phyloP scores from a whole-genome alignment of 30 jellyfish, hydroid and myxozoan species.

The Rhopilema esculentum region DNA sequence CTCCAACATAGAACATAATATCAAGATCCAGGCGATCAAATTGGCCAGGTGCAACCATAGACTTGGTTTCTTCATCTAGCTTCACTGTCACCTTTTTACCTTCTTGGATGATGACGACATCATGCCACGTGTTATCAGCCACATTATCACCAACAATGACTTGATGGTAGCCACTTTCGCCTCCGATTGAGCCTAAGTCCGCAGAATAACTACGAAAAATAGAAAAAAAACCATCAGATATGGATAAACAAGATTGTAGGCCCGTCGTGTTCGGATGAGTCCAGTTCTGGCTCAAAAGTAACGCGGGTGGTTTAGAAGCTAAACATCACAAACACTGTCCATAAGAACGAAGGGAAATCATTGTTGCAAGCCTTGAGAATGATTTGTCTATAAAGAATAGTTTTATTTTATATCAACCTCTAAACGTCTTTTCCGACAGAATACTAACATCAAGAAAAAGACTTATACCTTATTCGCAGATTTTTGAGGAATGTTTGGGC shows the following conservation, averaged over 20 bases:
- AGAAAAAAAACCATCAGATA: not conserved
- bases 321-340: too few species aligned
- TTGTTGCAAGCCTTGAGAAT: too few species aligned
- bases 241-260: not conserved
- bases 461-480: too few species aligned
- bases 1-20: slow-evolving; percentile 77
- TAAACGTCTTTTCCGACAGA: too few species aligned
- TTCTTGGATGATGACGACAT: slow-evolving; percentile 72
- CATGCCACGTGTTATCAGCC: slow-evolving; percentile 92
- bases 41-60: slow-evolving; percentile 70
- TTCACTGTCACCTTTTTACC: slow-evolving; percentile 61
- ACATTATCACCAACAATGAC: slow-evolving; percentile 74
- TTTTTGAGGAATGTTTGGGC: too few species aligned
- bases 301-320: too few species aligned
- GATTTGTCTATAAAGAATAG: too few species aligned
- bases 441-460: too few species aligned
- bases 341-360: too few species aligned
- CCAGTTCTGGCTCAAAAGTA: too few species aligned
- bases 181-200: slow-evolving; percentile 88
- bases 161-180: slow-evolving; percentile 78
- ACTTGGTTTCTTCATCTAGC: slow-evolving; percentile 71
- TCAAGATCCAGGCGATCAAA: slow-evolving; percentile 85
- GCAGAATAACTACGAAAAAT: slow-evolving; percentile 89
- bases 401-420: too few species aligned
- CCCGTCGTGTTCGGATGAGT: too few species aligned